Evolutionary conservation across 2,888 invertebrate genomes (phyloP).

Genomic region (Leptopilina drosophilae): DNA sequence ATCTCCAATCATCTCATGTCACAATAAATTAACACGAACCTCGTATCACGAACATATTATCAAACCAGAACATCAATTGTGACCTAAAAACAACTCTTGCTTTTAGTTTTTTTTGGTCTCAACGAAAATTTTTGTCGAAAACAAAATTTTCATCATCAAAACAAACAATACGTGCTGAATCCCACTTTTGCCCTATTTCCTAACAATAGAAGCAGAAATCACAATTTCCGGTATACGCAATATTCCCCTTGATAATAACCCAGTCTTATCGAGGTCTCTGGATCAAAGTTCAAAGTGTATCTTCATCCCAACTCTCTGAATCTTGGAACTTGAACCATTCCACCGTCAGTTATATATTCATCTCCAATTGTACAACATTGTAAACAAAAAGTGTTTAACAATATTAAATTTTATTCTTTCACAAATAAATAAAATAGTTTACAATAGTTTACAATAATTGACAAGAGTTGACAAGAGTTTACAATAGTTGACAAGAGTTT

Average conservation of each 20-base stretch:
- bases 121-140: no score
- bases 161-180: background rate
- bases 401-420: background rate
- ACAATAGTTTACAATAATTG: background rate
- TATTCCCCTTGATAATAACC: constrained; percentile 29
- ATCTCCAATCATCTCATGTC: background rate
- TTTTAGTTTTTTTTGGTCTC: no score
- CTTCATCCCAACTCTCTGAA: background rate
- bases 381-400: background rate
- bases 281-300: constrained; percentile 36
- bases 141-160: background rate
- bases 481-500: no score
- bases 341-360: constrained; percentile 24
- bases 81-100: no score
- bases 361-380: background rate
- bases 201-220: background rate
- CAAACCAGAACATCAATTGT: no score
- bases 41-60: no score
- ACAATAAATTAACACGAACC: background rate
- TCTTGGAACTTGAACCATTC: constrained; percentile 38
- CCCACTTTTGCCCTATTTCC: constrained; percentile 5
- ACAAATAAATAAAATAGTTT: no score
- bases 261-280: background rate
- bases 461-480: no score
- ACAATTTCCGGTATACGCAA: constrained; percentile 3